Percentiles rank a stretch among this genome's conserved stretches.
Evolutionary conservation across 2,888 invertebrate species (phyloP).

Genomic region (Dryobota labecula): DNA sequence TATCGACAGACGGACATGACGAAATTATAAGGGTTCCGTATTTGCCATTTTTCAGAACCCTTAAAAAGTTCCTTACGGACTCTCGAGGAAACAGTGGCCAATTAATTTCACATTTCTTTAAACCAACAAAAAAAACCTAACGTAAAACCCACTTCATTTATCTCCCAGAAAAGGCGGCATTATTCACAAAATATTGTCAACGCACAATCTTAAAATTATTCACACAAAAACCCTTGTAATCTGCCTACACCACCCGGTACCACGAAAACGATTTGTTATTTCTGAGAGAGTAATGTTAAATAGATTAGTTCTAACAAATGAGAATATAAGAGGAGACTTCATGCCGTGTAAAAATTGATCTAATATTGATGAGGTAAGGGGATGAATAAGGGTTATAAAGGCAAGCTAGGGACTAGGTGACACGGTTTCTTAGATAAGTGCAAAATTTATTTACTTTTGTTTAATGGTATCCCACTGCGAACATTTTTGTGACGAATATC

Average conservation of each 20-base stretch:
- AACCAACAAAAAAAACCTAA: not conserved
- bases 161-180: conserved; percentile 16
- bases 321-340: conserved; percentile 32
- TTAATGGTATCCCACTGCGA: not conserved
- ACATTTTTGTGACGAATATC: too few species aligned
- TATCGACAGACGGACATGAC: not conserved
- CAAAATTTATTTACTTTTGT: not conserved
- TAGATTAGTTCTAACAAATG: conserved; percentile 53
- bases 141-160: conserved; percentile 21
- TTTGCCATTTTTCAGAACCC: not conserved
- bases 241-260: conserved; percentile 48
- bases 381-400: conserved; percentile 29
- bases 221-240: conserved; percentile 47
- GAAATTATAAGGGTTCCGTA: not conserved
- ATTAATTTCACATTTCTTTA: conserved; percentile 19
- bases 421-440: not conserved
- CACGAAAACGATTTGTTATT: conserved; percentile 49
- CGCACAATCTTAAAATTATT: conserved; percentile 45
- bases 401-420: not conserved
- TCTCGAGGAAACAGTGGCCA: not conserved
- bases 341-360: conserved; percentile 48
- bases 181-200: conserved; percentile 46
- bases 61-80: not conserved
- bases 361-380: conserved; percentile 43
- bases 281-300: conserved; percentile 45